phyloP scores from a whole-genome alignment of 1,140 invertebrate genomes.

The Odontomachus brunneus region DNA sequence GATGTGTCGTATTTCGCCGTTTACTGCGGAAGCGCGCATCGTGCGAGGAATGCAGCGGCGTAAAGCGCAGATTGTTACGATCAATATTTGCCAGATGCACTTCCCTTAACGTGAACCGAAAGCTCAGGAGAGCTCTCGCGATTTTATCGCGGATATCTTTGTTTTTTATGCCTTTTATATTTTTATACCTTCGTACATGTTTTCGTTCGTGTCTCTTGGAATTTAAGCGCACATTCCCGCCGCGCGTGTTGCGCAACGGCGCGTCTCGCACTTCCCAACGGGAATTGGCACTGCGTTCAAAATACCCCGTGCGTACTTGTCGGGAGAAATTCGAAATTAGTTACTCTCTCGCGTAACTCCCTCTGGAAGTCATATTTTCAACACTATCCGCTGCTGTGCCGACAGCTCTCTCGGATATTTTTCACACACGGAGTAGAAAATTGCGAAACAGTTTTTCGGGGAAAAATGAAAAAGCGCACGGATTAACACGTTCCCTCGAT shows the following conservation, averaged over 20 bases:
- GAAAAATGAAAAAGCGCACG: background rate
- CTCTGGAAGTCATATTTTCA: background rate
- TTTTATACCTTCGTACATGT: background rate
- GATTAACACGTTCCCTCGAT: slow-evolving; percentile 31
- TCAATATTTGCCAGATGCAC: slow-evolving; percentile 61
- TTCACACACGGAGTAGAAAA: background rate
- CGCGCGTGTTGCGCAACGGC: too few relatives aligned
- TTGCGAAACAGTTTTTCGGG: background rate
- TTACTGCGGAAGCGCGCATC: slow-evolving; percentile 30
- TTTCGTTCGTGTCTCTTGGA: too few relatives aligned
- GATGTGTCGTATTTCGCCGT: slow-evolving; percentile 43
- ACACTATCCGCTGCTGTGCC: background rate
- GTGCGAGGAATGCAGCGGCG: slow-evolving; percentile 25
- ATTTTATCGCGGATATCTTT: slow-evolving; percentile 18
- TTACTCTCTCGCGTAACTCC: background rate
- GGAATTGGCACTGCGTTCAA: too few relatives aligned
- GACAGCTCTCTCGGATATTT: background rate
- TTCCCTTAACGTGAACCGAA: slow-evolving; percentile 45
- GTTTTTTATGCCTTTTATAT: background rate
- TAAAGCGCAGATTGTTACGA: slow-evolving; percentile 59
- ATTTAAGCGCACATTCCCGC: too few relatives aligned
- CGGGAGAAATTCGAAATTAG: background rate
- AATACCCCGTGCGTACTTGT: too few relatives aligned
- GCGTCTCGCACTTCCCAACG: background rate
- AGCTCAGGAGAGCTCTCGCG: slow-evolving; percentile 22